Base-by-base conservation (phyloP, 2,888 invertebrate genomes). In the Julus scandinavius region DNA sequence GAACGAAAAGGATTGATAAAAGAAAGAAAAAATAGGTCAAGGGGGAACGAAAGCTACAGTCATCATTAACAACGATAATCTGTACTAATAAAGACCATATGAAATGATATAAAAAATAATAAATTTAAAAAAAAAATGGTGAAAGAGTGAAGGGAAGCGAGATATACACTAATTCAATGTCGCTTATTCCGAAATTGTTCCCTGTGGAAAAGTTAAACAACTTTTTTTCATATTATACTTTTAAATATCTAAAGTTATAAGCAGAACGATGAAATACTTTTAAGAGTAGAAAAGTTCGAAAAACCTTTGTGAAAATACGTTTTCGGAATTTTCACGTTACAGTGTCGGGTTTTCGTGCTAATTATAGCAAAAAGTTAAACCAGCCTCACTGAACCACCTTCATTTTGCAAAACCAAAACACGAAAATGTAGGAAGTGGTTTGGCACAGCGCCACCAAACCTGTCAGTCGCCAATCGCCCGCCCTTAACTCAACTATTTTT, bases 371-470 rank as follows among this genome's bases (percentile, higher is more conserved):
- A 54, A 54, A 54, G 17, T 15, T 17, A 54, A 54, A 54, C 4
- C 54, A 4, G 15, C 15, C 11, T 17, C 4, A 17, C 1, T 45
- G 5, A 54, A 54, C 63, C 63, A 63, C 63, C 20, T 20, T 20
- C 20, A 20, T 63, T 63, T 20, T n/a, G 4, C 20, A 63, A 63
- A 63, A 63, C 63, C 63, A n/a, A 63, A 63, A 63, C 63, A 17
- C n/a, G 63, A 63, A 63, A 63, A 63, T 63, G 63, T 63, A 63
- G 63, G 63, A 63, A 63, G 63, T 63, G 63, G 63, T 63, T 63
- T 63, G 63, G 63, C 63, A 63, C 63, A 20, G 63, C 63, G 63
- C 63, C 63, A 63, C 63, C 20, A 20, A 63, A 63, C 63, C 63
- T 63, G 63, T 63, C 63, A 63, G 63, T 17, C 54, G 54, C 54